Conservation (phyloP, 2,888 invertebrate species). For the Apodemia mormo region DNA sequence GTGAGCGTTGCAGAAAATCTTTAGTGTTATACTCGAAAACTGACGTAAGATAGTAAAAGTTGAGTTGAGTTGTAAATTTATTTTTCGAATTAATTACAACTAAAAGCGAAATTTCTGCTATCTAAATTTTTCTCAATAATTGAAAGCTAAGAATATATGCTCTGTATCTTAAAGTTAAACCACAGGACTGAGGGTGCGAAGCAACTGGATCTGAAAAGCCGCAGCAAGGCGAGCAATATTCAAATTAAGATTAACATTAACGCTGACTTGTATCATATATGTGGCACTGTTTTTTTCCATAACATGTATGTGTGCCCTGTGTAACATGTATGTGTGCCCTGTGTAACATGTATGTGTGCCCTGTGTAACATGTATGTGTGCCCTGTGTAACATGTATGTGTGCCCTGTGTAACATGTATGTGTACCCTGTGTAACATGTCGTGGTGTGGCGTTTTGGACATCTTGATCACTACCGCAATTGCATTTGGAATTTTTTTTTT, state of each 20-base stretch:
- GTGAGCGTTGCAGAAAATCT: too few relatives aligned
- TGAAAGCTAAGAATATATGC: background rate
- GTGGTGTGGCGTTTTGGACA: background rate
- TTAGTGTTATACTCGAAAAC: too few relatives aligned
- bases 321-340: background rate
- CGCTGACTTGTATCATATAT: slow-evolving; percentile 4
- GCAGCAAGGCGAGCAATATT: slow-evolving; percentile 71
- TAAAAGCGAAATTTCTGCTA: too few relatives aligned
- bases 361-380: background rate
- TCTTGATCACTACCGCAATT: slow-evolving; percentile 8
- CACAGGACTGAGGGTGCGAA: background rate
- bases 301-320: too few relatives aligned
- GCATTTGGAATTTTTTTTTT: background rate
- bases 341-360: background rate
- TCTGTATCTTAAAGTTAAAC: background rate
- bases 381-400: background rate
- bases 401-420: background rate
- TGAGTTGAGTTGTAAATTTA: too few relatives aligned
- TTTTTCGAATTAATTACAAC: too few relatives aligned
- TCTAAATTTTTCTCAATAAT: background rate
- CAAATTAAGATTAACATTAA: slow-evolving; percentile 35
- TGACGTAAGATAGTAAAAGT: too few relatives aligned
- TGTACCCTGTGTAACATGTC: slow-evolving; percentile 1
- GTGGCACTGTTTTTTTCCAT: slow-evolving; percentile 12
- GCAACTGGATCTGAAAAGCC: slow-evolving; percentile 63